These are phyloP conservation scores for Coenonympha arcania DNA, from an alignment of 2,888 invertebrate genomes.

Conservation along the genomic window DNA sequence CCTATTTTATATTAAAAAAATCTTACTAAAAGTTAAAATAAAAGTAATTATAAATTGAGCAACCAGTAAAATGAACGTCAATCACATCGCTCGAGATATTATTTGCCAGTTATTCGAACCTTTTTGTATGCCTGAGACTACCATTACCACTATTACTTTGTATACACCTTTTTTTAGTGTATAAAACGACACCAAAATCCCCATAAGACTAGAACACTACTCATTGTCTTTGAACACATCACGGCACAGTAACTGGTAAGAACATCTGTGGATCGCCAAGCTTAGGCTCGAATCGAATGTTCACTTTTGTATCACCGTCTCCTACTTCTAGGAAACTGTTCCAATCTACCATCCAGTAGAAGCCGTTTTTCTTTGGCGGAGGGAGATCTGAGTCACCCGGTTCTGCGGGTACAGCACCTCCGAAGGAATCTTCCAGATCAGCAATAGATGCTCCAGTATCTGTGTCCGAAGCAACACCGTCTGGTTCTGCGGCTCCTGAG, in stretches of 20 bases:
- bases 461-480: constrained; percentile 65
- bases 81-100: too few relatives aligned
- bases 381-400: constrained; percentile 77
- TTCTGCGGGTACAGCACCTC: constrained; percentile 74
- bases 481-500: constrained; percentile 33
- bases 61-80: too few relatives aligned
- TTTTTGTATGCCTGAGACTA: too few relatives aligned
- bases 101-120: too few relatives aligned
- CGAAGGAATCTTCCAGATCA: constrained; percentile 85
- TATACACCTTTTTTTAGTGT: not conserved
- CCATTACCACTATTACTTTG: too few relatives aligned
- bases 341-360: constrained; percentile 90
- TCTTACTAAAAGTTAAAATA: too few relatives aligned
- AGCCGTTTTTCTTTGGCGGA: constrained; percentile 81
- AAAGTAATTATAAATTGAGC: too few relatives aligned
- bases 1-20: too few relatives aligned
- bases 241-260: constrained; percentile 82
- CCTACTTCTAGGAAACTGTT: constrained; percentile 90
- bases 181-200: not conserved
- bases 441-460: constrained; percentile 71
- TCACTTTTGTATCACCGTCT: constrained; percentile 81
- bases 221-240: constrained; percentile 36
- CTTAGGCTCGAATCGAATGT: constrained; percentile 85
- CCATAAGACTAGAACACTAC: constrained; percentile 35
- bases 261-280: constrained; percentile 86